A percentile compares a stretch with the other conserved stretches of the same genome.
Evolutionary conservation across 2,888 invertebrate genomes (phyloP).

Genomic region (Lycia hirtaria): DNA sequence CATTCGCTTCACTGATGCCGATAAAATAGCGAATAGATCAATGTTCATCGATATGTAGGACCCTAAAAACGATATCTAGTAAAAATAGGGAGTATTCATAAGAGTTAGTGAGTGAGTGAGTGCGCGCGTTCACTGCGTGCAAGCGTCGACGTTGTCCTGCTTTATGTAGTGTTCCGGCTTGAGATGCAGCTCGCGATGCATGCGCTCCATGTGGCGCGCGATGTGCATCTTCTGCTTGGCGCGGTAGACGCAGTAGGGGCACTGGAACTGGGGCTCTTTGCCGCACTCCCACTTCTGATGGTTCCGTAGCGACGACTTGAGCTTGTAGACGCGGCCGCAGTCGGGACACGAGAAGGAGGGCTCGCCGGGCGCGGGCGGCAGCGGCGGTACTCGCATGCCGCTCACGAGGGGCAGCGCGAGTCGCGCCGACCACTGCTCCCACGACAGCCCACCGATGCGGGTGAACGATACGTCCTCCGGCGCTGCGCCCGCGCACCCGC

Average conservation of each 20-base stretch:
- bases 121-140: constrained; percentile 62
- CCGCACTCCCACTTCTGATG: constrained; percentile 95
- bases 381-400: constrained; percentile 54
- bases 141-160: constrained; percentile 82
- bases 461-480: constrained; percentile 89
- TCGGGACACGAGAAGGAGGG: constrained; percentile 91
- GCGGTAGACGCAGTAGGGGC: constrained; percentile 93
- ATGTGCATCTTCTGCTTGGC: constrained; percentile 95
- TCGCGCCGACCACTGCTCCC: constrained; percentile 91
- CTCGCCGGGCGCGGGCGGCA: constrained; percentile 67
- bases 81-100: constrained; percentile 58
- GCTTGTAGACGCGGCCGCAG: constrained; percentile 94
- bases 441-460: constrained; percentile 88
- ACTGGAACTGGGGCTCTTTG: constrained; percentile 93
- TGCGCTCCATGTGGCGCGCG: constrained; percentile 92
- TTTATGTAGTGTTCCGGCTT: constrained; percentile 81
- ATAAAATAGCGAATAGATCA: constrained; percentile 45
- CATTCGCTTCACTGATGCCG: constrained; percentile 19
- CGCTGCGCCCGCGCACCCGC: constrained; percentile 53
- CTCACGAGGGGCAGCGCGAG: constrained; percentile 89
- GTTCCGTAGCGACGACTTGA: constrained; percentile 93
- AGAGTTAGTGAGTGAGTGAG: constrained; percentile 35
- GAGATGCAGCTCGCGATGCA: constrained; percentile 89
- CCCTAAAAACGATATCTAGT: constrained; percentile 41
- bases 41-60: constrained; percentile 57